Conservation (phyloP, 2,113 vertebrate species). For the Sinocyclocheilus anophthalmus region DNA sequence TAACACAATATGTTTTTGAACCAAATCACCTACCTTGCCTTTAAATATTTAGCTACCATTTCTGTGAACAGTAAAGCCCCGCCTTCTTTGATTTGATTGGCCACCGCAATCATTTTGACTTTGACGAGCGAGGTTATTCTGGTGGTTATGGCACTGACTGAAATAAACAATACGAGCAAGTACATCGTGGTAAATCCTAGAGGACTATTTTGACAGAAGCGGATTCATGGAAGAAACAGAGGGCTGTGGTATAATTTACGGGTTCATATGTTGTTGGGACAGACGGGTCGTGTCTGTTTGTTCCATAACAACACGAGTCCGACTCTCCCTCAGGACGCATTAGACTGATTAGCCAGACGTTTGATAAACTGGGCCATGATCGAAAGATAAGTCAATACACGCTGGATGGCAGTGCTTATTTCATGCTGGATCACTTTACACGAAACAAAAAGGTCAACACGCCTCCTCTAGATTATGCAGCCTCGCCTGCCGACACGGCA, state of each 20-base stretch:
- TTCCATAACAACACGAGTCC: not conserved
- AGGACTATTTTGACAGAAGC: not conserved
- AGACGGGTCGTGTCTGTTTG: not conserved
- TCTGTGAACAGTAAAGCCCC: too few species aligned
- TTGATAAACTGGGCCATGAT: constrained; percentile 37
- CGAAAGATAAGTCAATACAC: constrained; percentile 18
- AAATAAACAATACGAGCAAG: too few species aligned
- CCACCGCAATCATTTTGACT: too few species aligned
- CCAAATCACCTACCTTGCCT: not conserved
- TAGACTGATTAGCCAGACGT: constrained; percentile 5
- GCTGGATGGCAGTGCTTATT: not conserved
- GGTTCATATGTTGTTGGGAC: not conserved
- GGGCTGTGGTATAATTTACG: not conserved
- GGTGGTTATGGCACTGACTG: too few species aligned
- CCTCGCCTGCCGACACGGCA: constrained; percentile 13
- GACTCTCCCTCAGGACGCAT: constrained; percentile 1
- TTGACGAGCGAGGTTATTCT: too few species aligned
- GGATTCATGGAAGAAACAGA: not conserved
- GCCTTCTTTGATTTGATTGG: too few species aligned
- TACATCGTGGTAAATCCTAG: not conserved
- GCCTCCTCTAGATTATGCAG: constrained; percentile 40
- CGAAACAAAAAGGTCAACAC: constrained; percentile 48
- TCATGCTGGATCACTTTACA: constrained; percentile 46
- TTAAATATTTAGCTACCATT: not conserved
- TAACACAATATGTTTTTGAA: not conserved